Evolutionary conservation across 2,888 invertebrate genomes (phyloP), one percentile per base, ranked within the genome.

Genomic region (Neocrepidodera transversa): DNA sequence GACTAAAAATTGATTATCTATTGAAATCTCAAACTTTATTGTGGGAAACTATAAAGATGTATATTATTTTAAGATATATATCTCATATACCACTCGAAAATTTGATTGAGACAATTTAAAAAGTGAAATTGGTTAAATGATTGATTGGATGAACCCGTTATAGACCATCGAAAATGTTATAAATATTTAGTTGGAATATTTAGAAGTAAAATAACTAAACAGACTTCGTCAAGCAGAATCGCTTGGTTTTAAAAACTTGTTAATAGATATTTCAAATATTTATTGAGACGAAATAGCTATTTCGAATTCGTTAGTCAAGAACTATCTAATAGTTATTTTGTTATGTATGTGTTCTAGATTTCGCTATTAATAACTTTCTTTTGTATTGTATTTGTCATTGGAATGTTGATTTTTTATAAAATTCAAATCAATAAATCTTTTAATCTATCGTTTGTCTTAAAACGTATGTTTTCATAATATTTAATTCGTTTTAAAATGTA

Each of bases 301-400:
- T 40, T 18, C 16, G 17, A 6, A 40, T 40, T 40, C n/a, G 16
- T 23, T 3, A 23, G 36, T 10, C 16, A 11, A 36, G 3, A 11
- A 36, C 10, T 36, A 36, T 40, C 14, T 40, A 40, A 40, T 16
- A 4, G 40, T 40, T 40, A 40, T 8, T 16, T 40, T 17, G 16
- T 40, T 8, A 17, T 16, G 20, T 18, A 7, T 42, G 16, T 40
- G 42, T 20, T 42, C 42, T 42, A 42, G 42, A 20, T 42, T 42
- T 18, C 42, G 18, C 42, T 42, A 42, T 42, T 42, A 42, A 42
- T 42, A 42, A 20, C 42, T 42, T 40, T 40, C 42, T 42, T 42
- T 42, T 42, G 23, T 42, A 42, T 42, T 42, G n/a, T 20, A 11
- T 20, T 8, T 11, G 4, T 18, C 20, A 20, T 42, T 42, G 23